phyloP scores from a whole-genome alignment of 2,888 invertebrate genomes.

The Eulithis prunata region DNA sequence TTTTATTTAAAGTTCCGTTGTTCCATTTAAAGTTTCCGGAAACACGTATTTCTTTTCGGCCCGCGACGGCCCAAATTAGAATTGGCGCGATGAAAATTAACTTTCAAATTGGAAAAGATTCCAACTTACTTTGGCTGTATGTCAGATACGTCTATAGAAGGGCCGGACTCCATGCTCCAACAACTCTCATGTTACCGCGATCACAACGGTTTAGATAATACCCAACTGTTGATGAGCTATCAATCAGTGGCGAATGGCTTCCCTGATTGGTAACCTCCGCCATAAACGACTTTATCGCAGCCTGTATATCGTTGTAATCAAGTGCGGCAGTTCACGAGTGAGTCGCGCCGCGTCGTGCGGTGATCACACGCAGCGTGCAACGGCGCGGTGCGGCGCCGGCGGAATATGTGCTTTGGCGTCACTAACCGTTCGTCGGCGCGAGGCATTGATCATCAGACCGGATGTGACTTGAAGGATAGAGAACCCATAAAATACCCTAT shows the following conservation, averaged over 20 bases:
- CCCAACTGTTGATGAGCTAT: too few relatives aligned
- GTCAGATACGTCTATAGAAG: background rate
- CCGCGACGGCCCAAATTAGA: slow-evolving; percentile 30
- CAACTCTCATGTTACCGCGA: too few relatives aligned
- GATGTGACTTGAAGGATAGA: slow-evolving; percentile 26
- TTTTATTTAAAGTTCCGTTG: slow-evolving; percentile 43
- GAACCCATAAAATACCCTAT: slow-evolving; percentile 38
- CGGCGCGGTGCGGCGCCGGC: background rate
- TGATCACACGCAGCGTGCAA: too few relatives aligned
- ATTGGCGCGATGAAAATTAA: slow-evolving; percentile 33
- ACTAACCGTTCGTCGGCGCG: background rate
- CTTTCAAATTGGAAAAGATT: slow-evolving; percentile 27
- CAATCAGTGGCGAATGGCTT: too few relatives aligned
- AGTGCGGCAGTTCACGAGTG: too few relatives aligned
- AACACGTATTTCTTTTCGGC: slow-evolving; percentile 39
- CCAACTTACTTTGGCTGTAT: slow-evolving; percentile 14
- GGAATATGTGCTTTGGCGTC: background rate
- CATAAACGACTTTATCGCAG: too few relatives aligned
- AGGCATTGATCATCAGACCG: slow-evolving; percentile 15
- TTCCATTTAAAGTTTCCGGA: slow-evolving; percentile 41
- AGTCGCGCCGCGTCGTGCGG: too few relatives aligned
- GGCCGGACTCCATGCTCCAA: background rate
- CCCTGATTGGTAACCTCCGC: too few relatives aligned
- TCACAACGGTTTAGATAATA: too few relatives aligned
- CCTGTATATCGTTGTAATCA: too few relatives aligned